Evolutionary conservation across 2,113 vertebrate species (phyloP), one percentile per base, ranked within the genome.

Genomic region (Petrocephalus microphthalmus): DNA sequence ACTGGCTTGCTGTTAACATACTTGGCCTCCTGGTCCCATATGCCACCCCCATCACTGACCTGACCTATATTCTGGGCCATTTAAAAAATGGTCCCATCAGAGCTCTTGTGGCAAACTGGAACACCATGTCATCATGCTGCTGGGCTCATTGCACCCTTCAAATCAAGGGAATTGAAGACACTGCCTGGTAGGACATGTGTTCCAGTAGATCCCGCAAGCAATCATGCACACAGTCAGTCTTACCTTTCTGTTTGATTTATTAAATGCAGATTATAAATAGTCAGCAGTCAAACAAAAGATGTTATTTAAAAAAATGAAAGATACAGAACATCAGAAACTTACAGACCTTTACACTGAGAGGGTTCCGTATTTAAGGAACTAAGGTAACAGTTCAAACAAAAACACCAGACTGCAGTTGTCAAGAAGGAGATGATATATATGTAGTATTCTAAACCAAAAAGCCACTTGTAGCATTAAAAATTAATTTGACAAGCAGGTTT

Each of bases 391-490:
- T 22, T 91, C 90, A 86, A 92, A 91, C 88, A 93, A 84, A 33
- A 91, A 91, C 87, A 89, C 88, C 88, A 90, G 88, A 53, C 57
- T 42, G 93, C 88, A 91, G 92, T 92, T 91, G 91, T 88, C 57
- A 93, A 92, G 92, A 92, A 90, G 86, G 20, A 89, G 74, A 89
- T 29, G 74, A 91, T 90, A 82, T 53, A 53, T 88, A 88, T 88
- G 37, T 78, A 78, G 33, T 42, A 78, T 78, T 78, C 33, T 78
- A 78, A 37, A 42, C 71, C 71, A 78, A 92, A 89, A 91, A 88
- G 90, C 90, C 88, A 92, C 92, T 91, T 89, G 95, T 96, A 96
- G 85, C 95, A 0, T 95, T 96, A 93, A 96, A 95, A 92, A 90
- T 92, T 89, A 93, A 92, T 93, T 92, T 90, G 91, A 94, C 92